Base-by-base conservation (phyloP, 2,113 vertebrate genomes). In the Semnornis frantzii region DNA sequence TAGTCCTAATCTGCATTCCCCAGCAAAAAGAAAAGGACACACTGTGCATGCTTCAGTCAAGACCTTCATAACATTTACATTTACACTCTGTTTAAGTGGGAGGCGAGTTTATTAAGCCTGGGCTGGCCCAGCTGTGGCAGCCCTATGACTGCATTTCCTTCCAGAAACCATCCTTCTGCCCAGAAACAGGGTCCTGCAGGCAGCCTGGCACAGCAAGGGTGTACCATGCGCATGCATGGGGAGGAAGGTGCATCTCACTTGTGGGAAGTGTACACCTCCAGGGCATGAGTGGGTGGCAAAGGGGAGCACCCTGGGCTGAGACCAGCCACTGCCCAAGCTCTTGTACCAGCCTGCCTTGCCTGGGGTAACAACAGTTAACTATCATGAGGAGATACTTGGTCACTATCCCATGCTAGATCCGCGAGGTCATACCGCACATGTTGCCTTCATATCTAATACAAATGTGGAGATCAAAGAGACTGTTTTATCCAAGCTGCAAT, bases 391-490 rank as follows among this genome's bases (percentile, higher is more conserved):
- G 63, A 55, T 2, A 16, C 28, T 17, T 24, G 28, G 59, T 42
- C 64, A 37, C 33, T 24, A 31, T 11, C 14, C 34, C 33, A 15
- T 0, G 1, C 24, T 54, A 65, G 44, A 89, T 54, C 34, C 79
- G 7, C 0, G 15, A 27, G 54, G 83, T 46, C 37, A 42, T 72
- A 44, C 2, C 0, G 3, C 14, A 9, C 19, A 21, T 0, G 2
- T 15, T 33, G 48, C 33, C 46, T 44, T 44, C 1, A 2, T 39
- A n/a, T n/a, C 14, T 34, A 19, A 75, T 58, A 50, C 5, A 28
- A 12, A 42, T 0, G 19, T 8, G 21, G 34, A 55, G 37, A 19
- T 6, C 1, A 9, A 55, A 44, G 68, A 91, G 15, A 54, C 12
- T 30, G 7, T 19, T n/a, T 25, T 25, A 23, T 79, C 37, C 60